Conservation (phyloP, 2,797 vertebrate species). For the Chelon auratus region DNA sequence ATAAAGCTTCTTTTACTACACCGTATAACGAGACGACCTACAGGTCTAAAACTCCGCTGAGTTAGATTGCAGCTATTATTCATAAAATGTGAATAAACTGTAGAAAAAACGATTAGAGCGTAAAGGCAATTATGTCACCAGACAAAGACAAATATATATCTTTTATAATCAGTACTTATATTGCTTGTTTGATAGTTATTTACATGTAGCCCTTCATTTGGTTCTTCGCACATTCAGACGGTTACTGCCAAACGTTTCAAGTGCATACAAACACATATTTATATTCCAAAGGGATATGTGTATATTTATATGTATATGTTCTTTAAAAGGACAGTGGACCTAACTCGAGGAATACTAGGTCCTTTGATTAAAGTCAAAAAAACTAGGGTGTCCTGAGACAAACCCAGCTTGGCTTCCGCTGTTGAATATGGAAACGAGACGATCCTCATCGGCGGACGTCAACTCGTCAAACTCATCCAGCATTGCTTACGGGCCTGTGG, state of each 20-base stretch:
- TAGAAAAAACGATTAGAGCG: slow-evolving; percentile 16
- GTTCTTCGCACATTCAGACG: slow-evolving; percentile 29
- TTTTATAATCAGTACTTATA: slow-evolving; percentile 48
- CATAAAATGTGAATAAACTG: slow-evolving; percentile 13
- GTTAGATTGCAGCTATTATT: slow-evolving; percentile 15
- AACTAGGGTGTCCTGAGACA: slow-evolving; percentile 71
- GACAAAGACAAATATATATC: slow-evolving; percentile 8
- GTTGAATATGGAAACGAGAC: slow-evolving; percentile 83
- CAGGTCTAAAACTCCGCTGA: slow-evolving; percentile 4
- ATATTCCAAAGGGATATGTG: neutral
- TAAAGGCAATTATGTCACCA: neutral
- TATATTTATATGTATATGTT: too few relatives aligned
- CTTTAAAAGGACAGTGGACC: neutral
- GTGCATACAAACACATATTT: neutral
- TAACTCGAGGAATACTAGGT: slow-evolving; percentile 9
- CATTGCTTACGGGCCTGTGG: slow-evolving; percentile 7
- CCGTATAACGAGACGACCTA: slow-evolving; percentile 22
- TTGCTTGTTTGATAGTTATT: slow-evolving; percentile 51
- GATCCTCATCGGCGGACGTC: slow-evolving; percentile 82
- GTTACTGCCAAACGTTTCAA: slow-evolving; percentile 7
- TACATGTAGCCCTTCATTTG: slow-evolving; percentile 71
- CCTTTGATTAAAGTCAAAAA: slow-evolving; percentile 2
- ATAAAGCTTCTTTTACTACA: slow-evolving; percentile 28
- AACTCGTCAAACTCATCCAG: slow-evolving; percentile 81
- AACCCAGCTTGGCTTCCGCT: slow-evolving; percentile 67